Conservation (phyloP, 2,797 vertebrate species). For the Taeniopygia guttata region DNA sequence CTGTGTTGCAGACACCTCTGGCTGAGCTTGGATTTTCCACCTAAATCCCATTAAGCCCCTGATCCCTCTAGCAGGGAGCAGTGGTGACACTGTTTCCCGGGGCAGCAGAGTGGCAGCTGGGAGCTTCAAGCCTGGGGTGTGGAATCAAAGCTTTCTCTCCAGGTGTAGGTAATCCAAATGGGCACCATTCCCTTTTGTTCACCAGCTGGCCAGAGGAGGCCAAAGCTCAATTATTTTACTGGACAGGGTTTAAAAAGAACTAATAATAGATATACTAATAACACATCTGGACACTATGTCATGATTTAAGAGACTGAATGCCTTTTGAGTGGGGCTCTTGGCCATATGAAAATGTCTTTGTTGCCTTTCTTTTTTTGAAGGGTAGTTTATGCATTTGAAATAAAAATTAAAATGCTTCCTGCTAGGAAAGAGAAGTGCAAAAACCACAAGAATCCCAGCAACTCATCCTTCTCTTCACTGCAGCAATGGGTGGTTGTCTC, state of each 20-base stretch:
- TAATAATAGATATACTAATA: constrained; percentile 34
- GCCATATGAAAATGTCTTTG: not conserved
- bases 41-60: constrained; percentile 42
- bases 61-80: not conserved
- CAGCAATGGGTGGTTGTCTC: not conserved
- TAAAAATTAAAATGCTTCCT: constrained; percentile 38
- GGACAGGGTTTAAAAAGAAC: not conserved
- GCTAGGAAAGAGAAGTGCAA: not conserved
- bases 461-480: constrained; percentile 4
- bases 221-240: not conserved
- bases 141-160: not conserved
- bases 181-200: constrained; percentile 39
- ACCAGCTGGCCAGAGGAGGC: not conserved
- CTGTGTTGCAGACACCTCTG: constrained; percentile 12
- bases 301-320: constrained; percentile 11
- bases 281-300: not conserved
- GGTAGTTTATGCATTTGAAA: constrained; percentile 14
- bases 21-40: constrained; percentile 51
- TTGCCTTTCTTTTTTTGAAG: not conserved
- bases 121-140: not conserved
- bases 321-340: constrained; percentile 8
- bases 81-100: not conserved
- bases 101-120: not conserved
- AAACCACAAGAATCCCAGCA: not conserved
- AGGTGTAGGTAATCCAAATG: constrained; percentile 16